Evolutionary conservation across 64 coral and sea anemone genomes (phyloP).

Genomic region (Anthopleura sola): DNA sequence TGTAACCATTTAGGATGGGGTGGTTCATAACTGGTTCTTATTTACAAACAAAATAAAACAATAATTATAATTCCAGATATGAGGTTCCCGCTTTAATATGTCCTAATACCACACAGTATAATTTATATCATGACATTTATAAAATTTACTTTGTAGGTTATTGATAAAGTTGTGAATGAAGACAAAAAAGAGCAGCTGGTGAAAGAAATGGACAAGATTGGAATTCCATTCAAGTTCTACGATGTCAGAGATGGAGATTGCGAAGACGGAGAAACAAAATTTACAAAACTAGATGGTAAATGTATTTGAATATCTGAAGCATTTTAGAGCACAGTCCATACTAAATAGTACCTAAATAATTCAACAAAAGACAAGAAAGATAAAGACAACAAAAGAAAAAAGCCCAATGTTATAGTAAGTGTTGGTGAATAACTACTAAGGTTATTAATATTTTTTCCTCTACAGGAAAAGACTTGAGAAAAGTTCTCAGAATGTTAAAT

Average conservation of each 20-base stretch:
- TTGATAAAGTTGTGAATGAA: neutral
- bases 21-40: no score
- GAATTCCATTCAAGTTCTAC: neutral
- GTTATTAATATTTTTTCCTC: neutral
- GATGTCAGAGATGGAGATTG: neutral
- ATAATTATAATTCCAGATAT: no score
- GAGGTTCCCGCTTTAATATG: no score
- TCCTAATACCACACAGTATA: no score
- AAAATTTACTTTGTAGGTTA: neutral
- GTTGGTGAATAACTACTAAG: neutral
- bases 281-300: neutral
- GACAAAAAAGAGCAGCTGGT: neutral
- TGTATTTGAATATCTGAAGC: neutral
- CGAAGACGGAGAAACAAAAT: neutral
- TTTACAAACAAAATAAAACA: no score
- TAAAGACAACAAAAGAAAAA: no score
- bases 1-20: no score
- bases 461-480: neutral
- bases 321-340: neutral
- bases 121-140: no score
- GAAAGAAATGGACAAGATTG: slow-evolving; percentile 3
- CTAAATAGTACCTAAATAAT: no score
- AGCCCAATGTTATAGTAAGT: no score
- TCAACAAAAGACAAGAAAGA: no score
- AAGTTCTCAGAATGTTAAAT: neutral